Evolutionary conservation across 2,113 vertebrate species (phyloP).

Genomic region (Polypterus bichir): DNA sequence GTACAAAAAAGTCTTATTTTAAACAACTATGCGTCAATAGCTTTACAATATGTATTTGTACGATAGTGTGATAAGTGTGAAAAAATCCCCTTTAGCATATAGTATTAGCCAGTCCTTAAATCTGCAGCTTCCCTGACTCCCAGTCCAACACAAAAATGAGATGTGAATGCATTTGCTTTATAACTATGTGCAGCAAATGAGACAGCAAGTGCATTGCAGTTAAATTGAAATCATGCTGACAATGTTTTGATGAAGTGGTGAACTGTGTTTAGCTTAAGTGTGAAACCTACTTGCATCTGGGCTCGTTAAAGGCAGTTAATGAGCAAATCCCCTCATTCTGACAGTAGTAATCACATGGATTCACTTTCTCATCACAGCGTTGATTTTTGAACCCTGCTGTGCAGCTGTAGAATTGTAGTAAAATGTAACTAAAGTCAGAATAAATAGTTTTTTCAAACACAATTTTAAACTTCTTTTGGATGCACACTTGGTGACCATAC

Average conservation of each 20-base stretch:
- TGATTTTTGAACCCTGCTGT: slow-evolving; percentile 99
- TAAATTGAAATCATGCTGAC: slow-evolving; percentile 1
- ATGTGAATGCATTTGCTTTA: slow-evolving; percentile 1
- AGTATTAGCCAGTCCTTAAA: too few species aligned
- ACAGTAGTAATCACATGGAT: slow-evolving; percentile 99
- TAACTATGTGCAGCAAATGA: background rate
- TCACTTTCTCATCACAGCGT: slow-evolving; percentile 99
- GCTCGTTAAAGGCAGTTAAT: slow-evolving; percentile 99
- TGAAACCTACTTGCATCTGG: slow-evolving; percentile 98
- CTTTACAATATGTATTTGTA: too few species aligned
- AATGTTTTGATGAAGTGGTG: slow-evolving; percentile 4
- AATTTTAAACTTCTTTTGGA: slow-evolving; percentile 20
- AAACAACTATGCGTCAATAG: too few species aligned
- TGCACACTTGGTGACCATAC: background rate
- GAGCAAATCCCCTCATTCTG: slow-evolving; percentile 99
- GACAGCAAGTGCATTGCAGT: background rate
- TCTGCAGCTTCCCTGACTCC: background rate
- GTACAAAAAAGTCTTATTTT: too few species aligned
- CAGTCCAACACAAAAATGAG: background rate
- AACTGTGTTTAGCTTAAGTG: slow-evolving; percentile 60
- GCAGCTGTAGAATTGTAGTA: slow-evolving; percentile 97
- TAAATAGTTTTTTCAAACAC: slow-evolving; percentile 41
- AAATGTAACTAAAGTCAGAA: slow-evolving; percentile 66
- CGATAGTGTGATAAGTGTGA: too few species aligned
- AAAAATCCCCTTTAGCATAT: too few species aligned